Evolutionary conservation across 2,113 vertebrate genomes (phyloP).

Genomic region (Oreochromis niloticus): DNA sequence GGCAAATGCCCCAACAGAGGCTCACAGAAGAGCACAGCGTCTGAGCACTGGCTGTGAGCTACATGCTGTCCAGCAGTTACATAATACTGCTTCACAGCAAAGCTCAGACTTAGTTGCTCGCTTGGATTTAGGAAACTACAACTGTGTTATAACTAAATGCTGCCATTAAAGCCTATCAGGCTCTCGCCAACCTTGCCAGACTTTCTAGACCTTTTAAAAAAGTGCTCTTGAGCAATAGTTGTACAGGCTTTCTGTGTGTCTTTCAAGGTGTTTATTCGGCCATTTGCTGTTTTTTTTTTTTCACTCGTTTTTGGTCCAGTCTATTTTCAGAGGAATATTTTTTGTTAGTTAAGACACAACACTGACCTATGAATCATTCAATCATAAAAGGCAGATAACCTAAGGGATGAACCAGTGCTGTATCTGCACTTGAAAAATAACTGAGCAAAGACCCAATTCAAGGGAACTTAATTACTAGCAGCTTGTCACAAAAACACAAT

Average conservation of each 20-base stretch:
- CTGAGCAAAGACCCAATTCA: not conserved
- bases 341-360: not conserved
- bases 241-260: not conserved
- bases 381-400: not conserved
- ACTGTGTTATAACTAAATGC: not conserved
- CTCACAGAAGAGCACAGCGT: not conserved
- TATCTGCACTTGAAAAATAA: not conserved
- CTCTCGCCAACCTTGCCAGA: not conserved
- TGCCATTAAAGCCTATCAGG: not conserved
- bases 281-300: fast-evolving
- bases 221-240: not conserved
- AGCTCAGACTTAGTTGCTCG: not conserved
- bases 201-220: not conserved
- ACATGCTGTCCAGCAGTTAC: not conserved
- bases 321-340: not conserved
- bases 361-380: not conserved
- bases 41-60: not conserved
- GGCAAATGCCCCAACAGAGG: not conserved
- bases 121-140: not conserved
- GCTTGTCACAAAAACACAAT: not conserved
- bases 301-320: not conserved
- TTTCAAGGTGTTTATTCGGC: not conserved
- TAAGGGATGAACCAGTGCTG: not conserved
- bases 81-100: not conserved
- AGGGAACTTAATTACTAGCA: not conserved